phyloP scores from a whole-genome alignment of 2,888 invertebrate species.

The Scelioninae gen. 1 region DNA sequence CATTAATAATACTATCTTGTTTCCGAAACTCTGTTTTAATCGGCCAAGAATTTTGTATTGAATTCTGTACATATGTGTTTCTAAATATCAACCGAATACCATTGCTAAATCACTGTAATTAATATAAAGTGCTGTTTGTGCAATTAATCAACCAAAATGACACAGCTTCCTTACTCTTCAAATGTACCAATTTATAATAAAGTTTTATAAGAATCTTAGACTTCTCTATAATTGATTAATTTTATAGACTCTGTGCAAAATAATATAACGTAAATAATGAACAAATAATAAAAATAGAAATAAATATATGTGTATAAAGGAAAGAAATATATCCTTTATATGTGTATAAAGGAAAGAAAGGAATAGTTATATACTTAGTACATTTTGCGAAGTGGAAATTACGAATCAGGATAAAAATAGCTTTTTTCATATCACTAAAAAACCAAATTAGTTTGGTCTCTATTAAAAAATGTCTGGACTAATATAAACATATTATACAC shows the following conservation, averaged over 20 bases:
- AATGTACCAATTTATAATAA: conserved; percentile 20
- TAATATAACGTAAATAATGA: background rate
- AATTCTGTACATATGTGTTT: background rate
- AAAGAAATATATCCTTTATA: too few species aligned
- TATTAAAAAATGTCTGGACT: too few species aligned
- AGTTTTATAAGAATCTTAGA: conserved; percentile 17
- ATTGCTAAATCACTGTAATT: conserved; percentile 4
- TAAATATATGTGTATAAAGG: too few species aligned
- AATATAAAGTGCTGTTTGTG: conserved; percentile 4
- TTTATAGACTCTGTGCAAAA: conserved; percentile 1
- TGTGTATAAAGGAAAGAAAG: too few species aligned
- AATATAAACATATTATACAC: too few species aligned
- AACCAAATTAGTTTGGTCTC: too few species aligned
- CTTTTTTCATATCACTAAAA: too few species aligned
- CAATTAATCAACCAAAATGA: conserved; percentile 19
- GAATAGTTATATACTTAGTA: too few species aligned
- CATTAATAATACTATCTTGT: background rate
- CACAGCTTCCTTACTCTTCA: conserved; percentile 23
- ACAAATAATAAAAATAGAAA: background rate
- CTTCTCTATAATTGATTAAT: conserved; percentile 21
- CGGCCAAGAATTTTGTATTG: background rate
- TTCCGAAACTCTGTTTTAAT: background rate
- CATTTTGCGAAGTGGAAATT: too few species aligned
- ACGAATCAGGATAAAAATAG: too few species aligned
- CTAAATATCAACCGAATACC: background rate